Conservation (phyloP, 2,888 invertebrate species). For the Pogonocherus hispidulus region DNA sequence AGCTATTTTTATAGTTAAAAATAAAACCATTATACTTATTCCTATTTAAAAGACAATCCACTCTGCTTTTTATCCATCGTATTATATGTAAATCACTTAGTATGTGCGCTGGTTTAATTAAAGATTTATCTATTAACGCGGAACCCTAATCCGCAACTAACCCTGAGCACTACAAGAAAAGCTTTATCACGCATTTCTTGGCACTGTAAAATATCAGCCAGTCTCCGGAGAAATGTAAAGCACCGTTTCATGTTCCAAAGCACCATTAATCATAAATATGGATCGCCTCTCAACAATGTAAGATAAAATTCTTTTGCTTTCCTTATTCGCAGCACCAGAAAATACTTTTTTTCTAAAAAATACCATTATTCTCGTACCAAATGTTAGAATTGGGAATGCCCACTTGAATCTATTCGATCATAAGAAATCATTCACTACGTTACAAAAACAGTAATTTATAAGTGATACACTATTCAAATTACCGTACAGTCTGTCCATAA, state of each 20-base stretch:
- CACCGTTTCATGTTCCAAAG: constrained; percentile 56
- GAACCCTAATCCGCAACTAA: background rate
- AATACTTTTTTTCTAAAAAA: background rate
- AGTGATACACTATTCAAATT: too few species aligned
- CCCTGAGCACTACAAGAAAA: constrained; percentile 39
- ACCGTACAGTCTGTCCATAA: too few species aligned
- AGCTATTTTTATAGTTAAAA: too few species aligned
- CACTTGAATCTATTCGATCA: background rate
- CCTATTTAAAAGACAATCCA: too few species aligned
- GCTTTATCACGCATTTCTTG: constrained; percentile 55
- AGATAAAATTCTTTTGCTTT: constrained; percentile 40
- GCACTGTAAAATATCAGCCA: constrained; percentile 55
- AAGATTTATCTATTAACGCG: background rate
- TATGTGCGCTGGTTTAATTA: background rate
- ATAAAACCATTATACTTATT: too few species aligned
- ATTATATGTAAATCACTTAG: too few species aligned
- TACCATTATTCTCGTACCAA: background rate
- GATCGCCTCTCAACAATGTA: constrained; percentile 58
- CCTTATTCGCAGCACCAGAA: constrained; percentile 26
- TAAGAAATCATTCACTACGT: background rate
- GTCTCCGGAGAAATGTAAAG: constrained; percentile 56
- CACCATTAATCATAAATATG: constrained; percentile 61
- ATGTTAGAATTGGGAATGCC: background rate
- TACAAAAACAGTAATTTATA: background rate
- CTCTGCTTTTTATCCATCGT: too few species aligned